Evolutionary conservation across 2,113 vertebrate species (phyloP).

Genomic region (Pholis gunnellus): DNA sequence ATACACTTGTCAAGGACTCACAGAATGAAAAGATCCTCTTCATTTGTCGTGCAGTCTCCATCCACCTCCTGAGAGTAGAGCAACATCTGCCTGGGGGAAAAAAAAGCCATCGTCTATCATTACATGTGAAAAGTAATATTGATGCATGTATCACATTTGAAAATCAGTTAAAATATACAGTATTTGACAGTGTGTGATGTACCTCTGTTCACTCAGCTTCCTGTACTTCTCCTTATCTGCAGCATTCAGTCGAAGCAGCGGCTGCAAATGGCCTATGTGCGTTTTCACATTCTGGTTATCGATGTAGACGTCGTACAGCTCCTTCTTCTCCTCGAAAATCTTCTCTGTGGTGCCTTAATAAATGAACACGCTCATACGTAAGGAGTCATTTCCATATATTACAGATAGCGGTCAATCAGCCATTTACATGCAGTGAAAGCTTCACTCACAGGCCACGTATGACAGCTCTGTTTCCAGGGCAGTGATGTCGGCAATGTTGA

Average conservation of each 20-base stretch:
- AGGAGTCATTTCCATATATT: background rate
- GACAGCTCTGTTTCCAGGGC: slow-evolving; percentile 93
- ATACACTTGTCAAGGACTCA: slow-evolving; percentile 82
- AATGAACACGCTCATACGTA: background rate
- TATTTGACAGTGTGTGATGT: background rate
- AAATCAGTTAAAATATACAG: background rate
- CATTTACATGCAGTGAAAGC: background rate
- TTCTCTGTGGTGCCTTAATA: slow-evolving; percentile 95
- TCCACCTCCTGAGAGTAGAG: slow-evolving; percentile 96
- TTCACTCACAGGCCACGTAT: slow-evolving; percentile 95
- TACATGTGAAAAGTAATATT: background rate
- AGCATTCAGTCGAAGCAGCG: slow-evolving; percentile 91
- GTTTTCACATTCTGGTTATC: slow-evolving; percentile 99
- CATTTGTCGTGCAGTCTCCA: slow-evolving; percentile 91
- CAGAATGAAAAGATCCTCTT: slow-evolving; percentile 98
- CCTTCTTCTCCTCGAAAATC: slow-evolving; percentile 97
- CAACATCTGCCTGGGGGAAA: slow-evolving; percentile 91
- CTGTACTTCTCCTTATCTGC: slow-evolving; percentile 95
- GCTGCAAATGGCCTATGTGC: slow-evolving; percentile 90
- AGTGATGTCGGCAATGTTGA: slow-evolving; percentile 96
- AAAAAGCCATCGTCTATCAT: background rate
- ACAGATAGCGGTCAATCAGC: background rate
- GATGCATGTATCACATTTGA: background rate
- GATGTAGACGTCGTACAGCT: slow-evolving; percentile 95
- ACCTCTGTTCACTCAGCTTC: slow-evolving; percentile 97